Percentiles rank a stretch among this genome's conserved stretches.
Evolutionary conservation across 2,888 invertebrate species (phyloP).

Genomic region (Eupeodes luniger): DNA sequence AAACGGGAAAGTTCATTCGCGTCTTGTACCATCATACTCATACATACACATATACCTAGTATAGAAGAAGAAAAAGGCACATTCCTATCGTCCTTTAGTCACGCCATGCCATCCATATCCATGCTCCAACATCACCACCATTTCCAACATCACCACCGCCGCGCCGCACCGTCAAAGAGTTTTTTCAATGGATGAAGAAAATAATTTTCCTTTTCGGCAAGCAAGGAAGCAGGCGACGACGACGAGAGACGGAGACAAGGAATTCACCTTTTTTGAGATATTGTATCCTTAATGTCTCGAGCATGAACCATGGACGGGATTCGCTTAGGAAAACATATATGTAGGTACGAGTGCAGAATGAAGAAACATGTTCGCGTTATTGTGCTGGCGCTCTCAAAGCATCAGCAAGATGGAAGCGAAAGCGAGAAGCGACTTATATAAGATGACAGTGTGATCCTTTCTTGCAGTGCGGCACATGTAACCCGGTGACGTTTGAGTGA

Average conservation of each 20-base stretch:
- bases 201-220: conserved; percentile 25
- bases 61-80: conserved; percentile 8
- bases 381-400: not conserved
- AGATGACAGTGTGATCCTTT: conserved; percentile 57
- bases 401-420: not conserved
- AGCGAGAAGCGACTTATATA: conserved; percentile 32
- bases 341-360: not conserved
- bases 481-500: conserved; percentile 67
- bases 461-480: conserved; percentile 48
- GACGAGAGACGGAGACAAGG: not conserved
- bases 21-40: not conserved
- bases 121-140: not conserved
- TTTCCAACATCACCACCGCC: not conserved
- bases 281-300: conserved; percentile 48
- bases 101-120: not conserved
- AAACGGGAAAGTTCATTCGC: conserved; percentile 38
- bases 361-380: conserved; percentile 39
- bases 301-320: conserved; percentile 43
- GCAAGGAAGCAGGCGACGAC: not conserved
- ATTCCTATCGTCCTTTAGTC: conserved; percentile 4
- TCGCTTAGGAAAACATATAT: conserved; percentile 24
- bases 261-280: conserved; percentile 41
- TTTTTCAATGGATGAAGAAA: conserved; percentile 37
- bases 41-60: too few relatives aligned
- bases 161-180: conserved; percentile 1